These are phyloP conservation scores for Chroicocephalus ridibundus DNA, from an alignment of 2,113 vertebrate genomes.

Conservation along the genomic window DNA sequence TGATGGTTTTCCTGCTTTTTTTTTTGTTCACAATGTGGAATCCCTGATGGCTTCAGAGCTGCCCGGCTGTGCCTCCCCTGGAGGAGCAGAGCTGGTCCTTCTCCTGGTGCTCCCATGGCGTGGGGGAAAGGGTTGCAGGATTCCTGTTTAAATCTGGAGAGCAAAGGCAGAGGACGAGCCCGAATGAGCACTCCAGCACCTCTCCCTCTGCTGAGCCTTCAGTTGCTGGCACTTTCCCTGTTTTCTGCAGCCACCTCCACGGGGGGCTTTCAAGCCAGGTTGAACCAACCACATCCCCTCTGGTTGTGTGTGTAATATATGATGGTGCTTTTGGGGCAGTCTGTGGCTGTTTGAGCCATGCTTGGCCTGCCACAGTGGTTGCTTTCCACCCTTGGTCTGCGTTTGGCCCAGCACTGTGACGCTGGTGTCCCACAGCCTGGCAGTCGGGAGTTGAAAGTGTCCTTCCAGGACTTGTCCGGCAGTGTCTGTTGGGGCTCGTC, in stretches of 20 bases:
- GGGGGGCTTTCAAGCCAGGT: not conserved
- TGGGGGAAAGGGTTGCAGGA: not conserved
- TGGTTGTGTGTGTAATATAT: no score
- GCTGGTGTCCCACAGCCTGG: not conserved
- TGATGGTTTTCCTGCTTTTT: not conserved
- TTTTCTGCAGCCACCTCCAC: not conserved
- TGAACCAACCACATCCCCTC: not conserved
- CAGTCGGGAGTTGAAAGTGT: not conserved
- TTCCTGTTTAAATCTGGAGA: not conserved
- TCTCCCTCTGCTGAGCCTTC: not conserved
- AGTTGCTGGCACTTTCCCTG: not conserved
- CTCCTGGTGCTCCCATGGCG: not conserved
- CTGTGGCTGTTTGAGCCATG: not conserved
- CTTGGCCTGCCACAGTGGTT: not conserved
- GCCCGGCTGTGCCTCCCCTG: not conserved
- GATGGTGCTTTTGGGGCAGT: not conserved
- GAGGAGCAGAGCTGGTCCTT: not conserved
- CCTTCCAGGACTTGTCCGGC: fast-evolving
- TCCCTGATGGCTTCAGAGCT: not conserved
- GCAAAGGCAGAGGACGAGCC: not conserved
- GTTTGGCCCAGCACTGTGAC: not conserved
- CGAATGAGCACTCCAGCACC: not conserved
- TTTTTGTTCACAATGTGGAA: not conserved
- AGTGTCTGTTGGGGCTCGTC: fast-evolving
- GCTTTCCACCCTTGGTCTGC: not conserved